These are phyloP conservation scores for Macaria liturata DNA, from an alignment of 2,888 invertebrate genomes.

Conservation along the genomic window DNA sequence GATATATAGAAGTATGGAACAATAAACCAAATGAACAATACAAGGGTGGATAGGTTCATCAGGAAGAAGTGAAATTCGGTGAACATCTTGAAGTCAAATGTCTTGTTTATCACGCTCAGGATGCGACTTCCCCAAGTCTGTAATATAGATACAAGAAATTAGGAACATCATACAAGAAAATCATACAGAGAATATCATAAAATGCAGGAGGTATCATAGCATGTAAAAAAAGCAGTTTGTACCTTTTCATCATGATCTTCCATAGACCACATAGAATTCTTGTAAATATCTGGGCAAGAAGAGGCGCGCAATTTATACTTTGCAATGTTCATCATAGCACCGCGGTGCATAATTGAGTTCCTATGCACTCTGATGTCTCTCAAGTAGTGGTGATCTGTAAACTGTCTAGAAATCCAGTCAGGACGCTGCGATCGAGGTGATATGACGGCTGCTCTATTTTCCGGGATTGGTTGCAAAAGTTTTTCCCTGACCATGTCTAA, in stretches of 20 bases:
- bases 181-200: too few species aligned
- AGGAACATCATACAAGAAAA: not conserved
- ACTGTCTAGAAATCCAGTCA: slow-evolving; percentile 78
- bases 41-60: slow-evolving; percentile 94
- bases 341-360: slow-evolving; percentile 93
- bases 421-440: slow-evolving; percentile 53
- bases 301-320: slow-evolving; percentile 93
- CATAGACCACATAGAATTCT: slow-evolving; percentile 93
- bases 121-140: slow-evolving; percentile 90
- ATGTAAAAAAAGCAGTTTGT: slow-evolving; percentile 4
- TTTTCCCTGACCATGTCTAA: slow-evolving; percentile 67
- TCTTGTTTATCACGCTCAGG: slow-evolving; percentile 86
- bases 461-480: slow-evolving; percentile 72
- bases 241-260: slow-evolving; percentile 87
- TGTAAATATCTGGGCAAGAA: slow-evolving; percentile 96
- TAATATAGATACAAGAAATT: slow-evolving; percentile 42
- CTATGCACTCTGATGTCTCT: slow-evolving; percentile 88
- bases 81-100: slow-evolving; percentile 93
- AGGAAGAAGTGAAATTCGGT: slow-evolving; percentile 91
- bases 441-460: slow-evolving; percentile 64
- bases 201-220: too few species aligned
- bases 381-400: slow-evolving; percentile 86
- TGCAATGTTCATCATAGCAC: slow-evolving; percentile 92
- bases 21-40: slow-evolving; percentile 96
- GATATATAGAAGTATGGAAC: slow-evolving; percentile 97